Conservation (phyloP, 1,140 invertebrate genomes). For the Cotesia chilonis region DNA sequence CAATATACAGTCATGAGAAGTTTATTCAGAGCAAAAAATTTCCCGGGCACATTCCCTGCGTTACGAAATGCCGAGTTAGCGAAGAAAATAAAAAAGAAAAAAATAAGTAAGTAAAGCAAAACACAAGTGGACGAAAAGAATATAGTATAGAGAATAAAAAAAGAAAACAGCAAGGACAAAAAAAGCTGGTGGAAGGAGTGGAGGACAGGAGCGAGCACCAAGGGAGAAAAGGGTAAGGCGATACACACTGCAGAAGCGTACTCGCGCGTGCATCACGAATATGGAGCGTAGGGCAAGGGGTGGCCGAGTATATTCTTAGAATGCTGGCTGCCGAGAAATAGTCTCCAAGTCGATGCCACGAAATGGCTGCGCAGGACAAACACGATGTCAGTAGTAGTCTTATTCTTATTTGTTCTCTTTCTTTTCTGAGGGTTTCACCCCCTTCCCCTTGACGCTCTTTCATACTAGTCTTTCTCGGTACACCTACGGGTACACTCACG, state of each 20-base stretch:
- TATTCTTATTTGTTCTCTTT: slow-evolving; percentile 14
- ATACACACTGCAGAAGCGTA: slow-evolving; percentile 8
- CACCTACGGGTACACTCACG: slow-evolving; percentile 20
- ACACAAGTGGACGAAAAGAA: slow-evolving; percentile 1
- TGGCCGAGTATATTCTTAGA: slow-evolving; percentile 39
- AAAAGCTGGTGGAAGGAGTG: neutral
- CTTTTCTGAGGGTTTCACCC: slow-evolving; percentile 17
- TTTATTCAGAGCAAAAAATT: slow-evolving; percentile 22
- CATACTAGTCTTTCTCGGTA: slow-evolving; percentile 28
- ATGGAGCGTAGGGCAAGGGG: slow-evolving; percentile 35
- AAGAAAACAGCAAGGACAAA: neutral
- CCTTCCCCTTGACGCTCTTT: neutral
- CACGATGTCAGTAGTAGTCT: slow-evolving; percentile 34
- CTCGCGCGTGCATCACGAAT: slow-evolving; percentile 32
- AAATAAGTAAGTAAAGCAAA: neutral
- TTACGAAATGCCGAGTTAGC: slow-evolving; percentile 16
- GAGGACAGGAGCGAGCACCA: neutral
- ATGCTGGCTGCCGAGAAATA: slow-evolving; percentile 18
- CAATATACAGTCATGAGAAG: slow-evolving; percentile 1
- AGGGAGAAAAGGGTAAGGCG: slow-evolving; percentile 28
- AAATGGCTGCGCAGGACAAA: slow-evolving; percentile 40
- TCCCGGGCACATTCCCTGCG: slow-evolving; percentile 7
- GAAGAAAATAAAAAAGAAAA: slow-evolving; percentile 14
- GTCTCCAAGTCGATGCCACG: slow-evolving; percentile 33
- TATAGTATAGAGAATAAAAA: neutral